Percentiles rank a stretch among this genome's conserved stretches.
Evolutionary conservation across 2,797 vertebrate genomes (phyloP).

Genomic region (Champsocephalus esox): DNA sequence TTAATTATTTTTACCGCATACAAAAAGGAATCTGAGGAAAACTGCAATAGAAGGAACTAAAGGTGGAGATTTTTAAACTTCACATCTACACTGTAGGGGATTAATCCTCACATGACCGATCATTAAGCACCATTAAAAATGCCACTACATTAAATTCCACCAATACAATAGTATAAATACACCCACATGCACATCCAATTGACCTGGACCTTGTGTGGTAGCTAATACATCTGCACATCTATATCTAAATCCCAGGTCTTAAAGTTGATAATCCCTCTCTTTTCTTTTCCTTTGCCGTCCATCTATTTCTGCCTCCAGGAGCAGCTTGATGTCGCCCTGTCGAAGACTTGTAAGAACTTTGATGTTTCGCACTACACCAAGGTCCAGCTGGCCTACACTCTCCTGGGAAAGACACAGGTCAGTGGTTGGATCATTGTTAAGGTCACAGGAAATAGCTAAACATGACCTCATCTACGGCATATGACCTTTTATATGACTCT

Average conservation of each 20-base stretch:
- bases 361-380: conserved; percentile 97
- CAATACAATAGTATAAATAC: background rate
- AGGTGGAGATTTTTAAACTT: background rate
- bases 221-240: conserved; percentile 48
- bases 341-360: conserved; percentile 99
- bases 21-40: background rate
- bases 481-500: background rate
- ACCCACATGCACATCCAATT: conserved; percentile 31
- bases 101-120: background rate
- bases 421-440: conserved; percentile 54
- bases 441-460: conserved; percentile 1
- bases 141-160: background rate
- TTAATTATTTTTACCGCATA: background rate
- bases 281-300: conserved; percentile 43
- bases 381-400: conserved; percentile 95
- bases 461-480: background rate
- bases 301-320: conserved; percentile 86
- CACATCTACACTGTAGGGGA: background rate
- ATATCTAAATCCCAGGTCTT: conserved; percentile 57
- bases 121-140: background rate
- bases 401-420: conserved; percentile 99
- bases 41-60: background rate
- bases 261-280: conserved; percentile 57
- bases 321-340: conserved; percentile 96
- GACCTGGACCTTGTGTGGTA: conserved; percentile 45